Conservation (phyloP, 2,797 vertebrate species). For the Chlorospingus semifuscus region DNA sequence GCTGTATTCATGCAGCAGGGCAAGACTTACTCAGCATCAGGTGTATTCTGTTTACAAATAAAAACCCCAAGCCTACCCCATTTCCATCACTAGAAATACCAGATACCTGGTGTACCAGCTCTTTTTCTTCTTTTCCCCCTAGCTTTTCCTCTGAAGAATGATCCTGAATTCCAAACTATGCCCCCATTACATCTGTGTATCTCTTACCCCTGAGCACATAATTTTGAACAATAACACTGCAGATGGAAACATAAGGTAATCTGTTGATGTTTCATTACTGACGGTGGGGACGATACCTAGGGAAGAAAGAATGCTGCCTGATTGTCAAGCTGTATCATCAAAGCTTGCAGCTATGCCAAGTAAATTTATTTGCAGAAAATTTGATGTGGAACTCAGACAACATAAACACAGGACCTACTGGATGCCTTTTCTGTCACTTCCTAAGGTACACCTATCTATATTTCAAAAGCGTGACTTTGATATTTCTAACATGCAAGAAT, state of each 20-base stretch:
- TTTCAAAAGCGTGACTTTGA: background rate
- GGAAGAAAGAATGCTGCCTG: background rate
- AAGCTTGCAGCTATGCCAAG: background rate
- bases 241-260: background rate
- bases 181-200: fast-evolving
- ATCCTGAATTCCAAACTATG: background rate
- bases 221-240: background rate
- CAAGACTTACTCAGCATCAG: background rate
- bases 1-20: background rate
- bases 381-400: background rate
- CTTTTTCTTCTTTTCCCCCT: background rate
- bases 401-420: background rate
- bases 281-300: background rate
- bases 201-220: background rate
- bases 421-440: background rate
- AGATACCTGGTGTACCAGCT: background rate
- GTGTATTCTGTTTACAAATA: background rate
- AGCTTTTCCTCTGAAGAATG: background rate
- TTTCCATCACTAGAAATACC: background rate
- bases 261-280: background rate
- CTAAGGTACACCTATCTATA: background rate
- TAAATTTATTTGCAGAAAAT: conserved; percentile 18
- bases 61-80: background rate
- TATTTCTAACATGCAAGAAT: background rate
- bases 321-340: background rate